Conservation (phyloP, 2,113 vertebrate species). For the Picathartes gymnocephalus region DNA sequence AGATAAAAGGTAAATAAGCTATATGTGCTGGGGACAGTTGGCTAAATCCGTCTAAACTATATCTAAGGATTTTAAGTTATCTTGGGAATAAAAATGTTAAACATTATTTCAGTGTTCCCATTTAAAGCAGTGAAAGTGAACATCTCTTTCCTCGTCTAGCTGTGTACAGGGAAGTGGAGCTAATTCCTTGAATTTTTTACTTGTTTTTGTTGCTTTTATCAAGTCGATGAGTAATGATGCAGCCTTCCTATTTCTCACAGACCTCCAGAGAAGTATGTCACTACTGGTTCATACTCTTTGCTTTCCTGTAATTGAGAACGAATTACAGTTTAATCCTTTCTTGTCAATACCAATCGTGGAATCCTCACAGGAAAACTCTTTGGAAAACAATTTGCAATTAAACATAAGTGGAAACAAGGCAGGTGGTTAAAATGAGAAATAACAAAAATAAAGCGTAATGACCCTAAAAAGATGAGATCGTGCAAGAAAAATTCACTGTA, state of each 20-base stretch:
- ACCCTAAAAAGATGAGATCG: not conserved
- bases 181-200: not conserved
- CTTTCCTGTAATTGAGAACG: not conserved
- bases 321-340: slow-evolving; percentile 34
- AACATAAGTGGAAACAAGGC: not conserved
- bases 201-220: not conserved
- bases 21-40: not conserved
- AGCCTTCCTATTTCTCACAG: not conserved
- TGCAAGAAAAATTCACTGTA: not conserved
- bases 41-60: not conserved
- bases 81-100: not conserved
- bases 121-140: not conserved
- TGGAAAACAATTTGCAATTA: slow-evolving; percentile 29
- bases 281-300: not conserved
- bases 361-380: not conserved
- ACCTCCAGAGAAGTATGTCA: not conserved
- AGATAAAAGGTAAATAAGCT: not conserved
- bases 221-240: not conserved
- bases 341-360: not conserved
- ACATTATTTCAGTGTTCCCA: not conserved
- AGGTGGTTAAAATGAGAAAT: slow-evolving; percentile 11
- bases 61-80: not conserved
- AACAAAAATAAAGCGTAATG: not conserved
- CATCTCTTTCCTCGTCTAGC: not conserved
- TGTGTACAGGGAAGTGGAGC: not conserved